A percentile compares a stretch with the other conserved stretches of the same genome.
Evolutionary conservation across 2,113 vertebrate genomes (phyloP).

Genomic region (Natator depressus): DNA sequence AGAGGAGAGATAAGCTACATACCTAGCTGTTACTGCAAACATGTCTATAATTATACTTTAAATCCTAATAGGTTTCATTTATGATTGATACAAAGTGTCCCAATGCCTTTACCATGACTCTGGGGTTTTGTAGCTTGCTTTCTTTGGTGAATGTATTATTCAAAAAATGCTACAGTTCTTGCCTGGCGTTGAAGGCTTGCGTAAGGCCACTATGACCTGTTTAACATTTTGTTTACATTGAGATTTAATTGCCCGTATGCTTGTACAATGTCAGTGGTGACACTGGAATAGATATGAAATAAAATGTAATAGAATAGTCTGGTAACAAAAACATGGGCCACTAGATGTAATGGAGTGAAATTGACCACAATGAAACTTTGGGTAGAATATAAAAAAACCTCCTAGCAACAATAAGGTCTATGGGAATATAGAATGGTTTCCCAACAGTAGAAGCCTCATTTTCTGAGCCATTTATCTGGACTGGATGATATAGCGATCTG

Average conservation of each 20-base stretch:
- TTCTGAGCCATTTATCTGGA: constrained; percentile 33
- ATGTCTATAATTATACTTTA: neutral
- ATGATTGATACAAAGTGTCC: neutral
- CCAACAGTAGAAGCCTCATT: neutral
- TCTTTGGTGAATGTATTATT: neutral
- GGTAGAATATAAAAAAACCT: constrained; percentile 46
- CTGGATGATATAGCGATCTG: neutral
- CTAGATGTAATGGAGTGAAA: constrained; percentile 60
- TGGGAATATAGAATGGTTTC: neutral
- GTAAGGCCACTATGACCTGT: no score
- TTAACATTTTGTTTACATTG: no score
- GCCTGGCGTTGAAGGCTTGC: no score
- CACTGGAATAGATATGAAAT: constrained; percentile 40
- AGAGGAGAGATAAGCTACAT: neutral
- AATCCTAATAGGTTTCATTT: neutral
- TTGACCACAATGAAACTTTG: constrained; percentile 56
- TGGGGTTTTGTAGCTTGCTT: neutral
- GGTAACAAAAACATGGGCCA: constrained; percentile 7
- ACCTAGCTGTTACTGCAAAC: neutral
- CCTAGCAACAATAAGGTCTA: constrained; percentile 25
- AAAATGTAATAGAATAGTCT: constrained; percentile 64
- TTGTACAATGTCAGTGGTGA: neutral
- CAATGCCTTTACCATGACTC: neutral
- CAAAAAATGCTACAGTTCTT: neutral
- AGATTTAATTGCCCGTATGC: no score